phyloP scores from a whole-genome alignment of 2,113 vertebrate genomes.

The Drymodes brunneopygia region DNA sequence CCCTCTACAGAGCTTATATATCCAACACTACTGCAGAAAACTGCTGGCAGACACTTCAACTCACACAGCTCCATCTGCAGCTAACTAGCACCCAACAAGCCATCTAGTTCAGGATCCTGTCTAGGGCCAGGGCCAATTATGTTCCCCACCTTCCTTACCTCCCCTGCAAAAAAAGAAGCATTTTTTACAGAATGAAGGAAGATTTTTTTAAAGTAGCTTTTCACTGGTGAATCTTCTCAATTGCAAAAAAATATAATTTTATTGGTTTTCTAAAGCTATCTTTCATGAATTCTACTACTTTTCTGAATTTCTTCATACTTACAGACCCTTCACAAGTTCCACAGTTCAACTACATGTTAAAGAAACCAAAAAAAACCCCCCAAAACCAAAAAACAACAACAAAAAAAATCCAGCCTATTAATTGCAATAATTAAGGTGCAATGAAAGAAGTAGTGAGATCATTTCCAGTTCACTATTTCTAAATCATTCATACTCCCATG shows the following conservation, averaged over 20 bases:
- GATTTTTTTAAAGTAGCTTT: neutral
- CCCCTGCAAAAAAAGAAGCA: neutral
- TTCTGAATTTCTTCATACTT: neutral
- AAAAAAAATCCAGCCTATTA: neutral
- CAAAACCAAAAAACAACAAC: no score
- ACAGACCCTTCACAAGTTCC: neutral
- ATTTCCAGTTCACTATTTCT: neutral
- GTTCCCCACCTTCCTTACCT: neutral
- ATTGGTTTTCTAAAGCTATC: neutral
- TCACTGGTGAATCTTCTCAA: neutral
- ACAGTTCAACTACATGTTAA: neutral
- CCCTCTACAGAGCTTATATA: neutral
- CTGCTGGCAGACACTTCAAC: neutral
- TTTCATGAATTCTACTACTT: neutral
- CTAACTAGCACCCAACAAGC: neutral
- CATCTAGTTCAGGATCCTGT: neutral
- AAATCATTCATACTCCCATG: neutral
- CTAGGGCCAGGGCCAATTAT: neutral
- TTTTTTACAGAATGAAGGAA: no score
- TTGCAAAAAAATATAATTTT: neutral
- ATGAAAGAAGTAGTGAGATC: neutral
- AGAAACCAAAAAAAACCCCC: neutral
- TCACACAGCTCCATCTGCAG: neutral
- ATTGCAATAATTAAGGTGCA: neutral
- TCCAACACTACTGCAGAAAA: neutral